These are phyloP conservation scores for Protomyctophum bolini DNA, from an alignment of 2,113 vertebrate genomes.

Conservation along the genomic window DNA sequence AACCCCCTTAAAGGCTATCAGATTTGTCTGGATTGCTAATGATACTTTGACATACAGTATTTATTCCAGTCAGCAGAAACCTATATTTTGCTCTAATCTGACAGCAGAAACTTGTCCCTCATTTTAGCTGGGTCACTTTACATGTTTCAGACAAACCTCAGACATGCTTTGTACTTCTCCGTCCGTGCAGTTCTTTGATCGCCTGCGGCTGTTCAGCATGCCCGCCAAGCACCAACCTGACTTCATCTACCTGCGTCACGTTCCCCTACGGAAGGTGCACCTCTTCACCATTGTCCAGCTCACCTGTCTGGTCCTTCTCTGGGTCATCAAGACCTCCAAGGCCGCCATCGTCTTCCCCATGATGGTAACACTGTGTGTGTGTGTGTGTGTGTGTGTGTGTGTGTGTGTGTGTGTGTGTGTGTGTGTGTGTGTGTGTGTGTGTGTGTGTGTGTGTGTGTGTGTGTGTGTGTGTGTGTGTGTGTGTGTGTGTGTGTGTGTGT, in stretches of 20 bases:
- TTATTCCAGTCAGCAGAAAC: too few relatives aligned
- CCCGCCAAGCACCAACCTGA: slow-evolving; percentile 98
- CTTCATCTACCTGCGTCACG: slow-evolving; percentile 97
- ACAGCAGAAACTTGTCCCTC: too few relatives aligned
- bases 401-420: background rate
- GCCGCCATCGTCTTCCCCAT: slow-evolving; percentile 98
- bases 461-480: background rate
- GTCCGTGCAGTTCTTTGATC: slow-evolving; percentile 89
- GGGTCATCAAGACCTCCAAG: slow-evolving; percentile 96
- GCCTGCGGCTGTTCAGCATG: slow-evolving; percentile 94
- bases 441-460: background rate
- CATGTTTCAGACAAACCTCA: background rate
- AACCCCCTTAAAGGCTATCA: too few relatives aligned
- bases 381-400: background rate
- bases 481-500: background rate
- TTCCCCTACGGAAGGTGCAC: slow-evolving; percentile 96
- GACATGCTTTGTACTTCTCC: background rate
- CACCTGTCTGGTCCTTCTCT: slow-evolving; percentile 90
- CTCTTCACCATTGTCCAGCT: slow-evolving; percentile 96
- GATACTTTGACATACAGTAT: too few relatives aligned
- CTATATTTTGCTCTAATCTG: too few relatives aligned
- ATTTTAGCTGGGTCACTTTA: background rate
- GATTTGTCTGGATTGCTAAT: too few relatives aligned
- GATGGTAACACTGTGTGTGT: slow-evolving; percentile 84
- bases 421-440: too few relatives aligned